Evolutionary conservation across 2,797 vertebrate genomes (phyloP).

Genomic region (Centropyge bicolor): DNA sequence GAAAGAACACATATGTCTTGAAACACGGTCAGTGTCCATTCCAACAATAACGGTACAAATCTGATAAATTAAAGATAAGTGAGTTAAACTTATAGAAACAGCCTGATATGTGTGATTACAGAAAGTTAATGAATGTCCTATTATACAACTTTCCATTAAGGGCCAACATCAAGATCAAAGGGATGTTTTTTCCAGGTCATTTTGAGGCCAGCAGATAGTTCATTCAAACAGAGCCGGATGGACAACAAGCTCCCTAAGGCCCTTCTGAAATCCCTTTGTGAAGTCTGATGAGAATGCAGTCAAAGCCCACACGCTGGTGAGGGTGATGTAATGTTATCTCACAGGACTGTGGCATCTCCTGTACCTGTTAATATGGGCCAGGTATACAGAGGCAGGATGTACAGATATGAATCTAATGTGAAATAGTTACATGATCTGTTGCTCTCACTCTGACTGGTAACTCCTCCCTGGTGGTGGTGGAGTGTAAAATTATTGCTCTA

Average conservation of each 20-base stretch:
- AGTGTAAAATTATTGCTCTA: neutral
- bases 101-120: neutral
- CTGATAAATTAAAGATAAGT: neutral
- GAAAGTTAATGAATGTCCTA: neutral
- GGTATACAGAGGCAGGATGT: neutral
- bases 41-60: neutral
- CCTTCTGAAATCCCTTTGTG: conserved; percentile 64
- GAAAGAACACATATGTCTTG: neutral
- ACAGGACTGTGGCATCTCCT: conserved; percentile 34
- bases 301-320: conserved; percentile 20
- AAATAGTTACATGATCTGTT: conserved; percentile 31
- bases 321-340: conserved; percentile 63
- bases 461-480: neutral
- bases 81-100: neutral
- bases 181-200: conserved; percentile 29
- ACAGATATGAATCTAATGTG: conserved; percentile 36
- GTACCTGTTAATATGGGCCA: conserved; percentile 17
- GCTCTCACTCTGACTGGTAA: neutral
- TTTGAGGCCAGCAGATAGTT: conserved; percentile 38
- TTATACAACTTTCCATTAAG: neutral
- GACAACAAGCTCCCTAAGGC: conserved; percentile 73
- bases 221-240: conserved; percentile 55
- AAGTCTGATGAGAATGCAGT: conserved; percentile 64
- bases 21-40: neutral
- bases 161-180: conserved; percentile 3